Conservation (phyloP, 2,113 vertebrate species). For the Boulengeromyrus knoepffleri region DNA sequence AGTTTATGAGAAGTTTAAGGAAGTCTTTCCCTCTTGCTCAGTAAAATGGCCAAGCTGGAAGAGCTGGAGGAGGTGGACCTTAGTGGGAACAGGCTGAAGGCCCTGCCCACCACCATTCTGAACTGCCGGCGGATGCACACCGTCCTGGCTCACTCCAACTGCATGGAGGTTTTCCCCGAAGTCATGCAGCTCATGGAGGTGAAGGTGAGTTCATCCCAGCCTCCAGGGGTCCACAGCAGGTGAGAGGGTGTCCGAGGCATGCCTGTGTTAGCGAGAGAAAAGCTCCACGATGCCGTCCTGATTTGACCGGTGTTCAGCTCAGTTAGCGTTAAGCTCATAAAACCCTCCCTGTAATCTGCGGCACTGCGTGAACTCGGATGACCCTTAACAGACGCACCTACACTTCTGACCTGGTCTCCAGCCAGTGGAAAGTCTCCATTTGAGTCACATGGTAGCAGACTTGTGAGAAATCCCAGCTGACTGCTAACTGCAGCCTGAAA, state of each 20-base stretch:
- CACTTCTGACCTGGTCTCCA: background rate
- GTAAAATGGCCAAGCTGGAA: constrained; percentile 98
- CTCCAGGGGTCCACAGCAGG: background rate
- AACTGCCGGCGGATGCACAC: constrained; percentile 92
- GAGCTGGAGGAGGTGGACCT: constrained; percentile 93
- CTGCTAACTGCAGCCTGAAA: background rate
- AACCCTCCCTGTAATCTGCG: background rate
- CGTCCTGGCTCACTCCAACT: constrained; percentile 89
- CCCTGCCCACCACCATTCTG: constrained; percentile 94
- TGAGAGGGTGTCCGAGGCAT: background rate
- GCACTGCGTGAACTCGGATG: background rate
- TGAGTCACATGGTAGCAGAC: background rate
- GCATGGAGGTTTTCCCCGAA: constrained; percentile 94
- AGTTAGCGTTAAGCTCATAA: background rate
- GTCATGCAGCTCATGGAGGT: constrained; percentile 96
- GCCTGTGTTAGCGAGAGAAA: background rate
- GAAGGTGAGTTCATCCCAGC: constrained; percentile 66
- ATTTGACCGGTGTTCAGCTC: background rate
- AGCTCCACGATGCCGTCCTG: background rate
- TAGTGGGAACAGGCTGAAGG: constrained; percentile 94
- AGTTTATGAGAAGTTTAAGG: background rate
- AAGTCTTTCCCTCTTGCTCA: constrained; percentile 36
- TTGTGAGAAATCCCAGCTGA: background rate
- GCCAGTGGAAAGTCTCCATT: background rate
- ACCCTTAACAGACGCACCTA: background rate